Conservation (phyloP, 2,888 invertebrate genomes). For the Agrochola lychnidis region DNA sequence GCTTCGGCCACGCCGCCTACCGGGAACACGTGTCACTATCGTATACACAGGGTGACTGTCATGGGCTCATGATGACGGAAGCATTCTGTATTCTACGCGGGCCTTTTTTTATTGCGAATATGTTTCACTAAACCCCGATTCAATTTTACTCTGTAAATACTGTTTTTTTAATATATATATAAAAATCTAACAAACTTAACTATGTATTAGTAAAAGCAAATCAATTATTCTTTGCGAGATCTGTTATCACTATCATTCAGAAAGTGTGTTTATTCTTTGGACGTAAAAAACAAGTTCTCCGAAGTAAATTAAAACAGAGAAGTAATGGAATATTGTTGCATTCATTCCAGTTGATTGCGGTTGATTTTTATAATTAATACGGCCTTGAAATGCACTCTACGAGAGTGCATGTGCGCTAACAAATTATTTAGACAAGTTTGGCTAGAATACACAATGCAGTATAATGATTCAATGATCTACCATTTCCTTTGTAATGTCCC, state of each 20-base stretch:
- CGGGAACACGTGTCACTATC: constrained; percentile 80
- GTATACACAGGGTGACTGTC: constrained; percentile 59
- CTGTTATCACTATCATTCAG: background rate
- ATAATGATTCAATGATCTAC: constrained; percentile 45
- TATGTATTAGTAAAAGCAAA: background rate
- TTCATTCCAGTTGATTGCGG: background rate
- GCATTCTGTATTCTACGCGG: constrained; percentile 70
- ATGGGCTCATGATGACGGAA: constrained; percentile 45
- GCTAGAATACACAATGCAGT: constrained; percentile 73
- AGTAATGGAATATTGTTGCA: background rate
- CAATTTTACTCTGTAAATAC: background rate
- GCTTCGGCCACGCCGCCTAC: constrained; percentile 85
- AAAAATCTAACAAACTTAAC: background rate
- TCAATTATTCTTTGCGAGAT: background rate
- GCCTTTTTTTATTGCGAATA: background rate
- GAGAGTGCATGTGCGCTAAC: background rate
- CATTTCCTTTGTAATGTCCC: constrained; percentile 66
- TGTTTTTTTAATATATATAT: background rate
- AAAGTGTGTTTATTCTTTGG: background rate
- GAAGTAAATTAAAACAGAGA: background rate
- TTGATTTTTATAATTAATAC: constrained; percentile 4
- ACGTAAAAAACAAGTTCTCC: background rate
- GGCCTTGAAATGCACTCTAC: background rate
- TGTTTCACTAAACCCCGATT: background rate
- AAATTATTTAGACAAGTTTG: constrained; percentile 24